phyloP scores from a whole-genome alignment of 2,113 vertebrate genomes.

The Pteropus alecto region DNA sequence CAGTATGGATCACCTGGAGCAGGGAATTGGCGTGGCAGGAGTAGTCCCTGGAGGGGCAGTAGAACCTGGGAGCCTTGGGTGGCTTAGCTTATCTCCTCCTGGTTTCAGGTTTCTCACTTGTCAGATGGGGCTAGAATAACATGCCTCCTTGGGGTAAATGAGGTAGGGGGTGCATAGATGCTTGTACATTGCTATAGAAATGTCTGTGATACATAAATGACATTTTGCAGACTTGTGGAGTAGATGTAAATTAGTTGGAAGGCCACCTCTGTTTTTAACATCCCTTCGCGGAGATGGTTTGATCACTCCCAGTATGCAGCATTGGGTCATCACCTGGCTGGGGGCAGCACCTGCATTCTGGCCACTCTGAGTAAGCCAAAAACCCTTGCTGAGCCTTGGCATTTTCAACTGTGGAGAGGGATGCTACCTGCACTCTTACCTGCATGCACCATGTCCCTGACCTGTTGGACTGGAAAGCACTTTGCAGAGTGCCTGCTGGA shows the following conservation, averaged over 20 bases:
- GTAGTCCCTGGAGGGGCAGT: not conserved
- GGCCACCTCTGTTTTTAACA: not conserved
- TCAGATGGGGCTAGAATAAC: not conserved
- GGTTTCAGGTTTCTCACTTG: not conserved
- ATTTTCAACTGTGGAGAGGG: not conserved
- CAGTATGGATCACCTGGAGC: not conserved
- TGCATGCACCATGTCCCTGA: fast-evolving
- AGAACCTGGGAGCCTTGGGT: not conserved
- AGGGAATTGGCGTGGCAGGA: not conserved
- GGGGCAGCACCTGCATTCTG: no score
- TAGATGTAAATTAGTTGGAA: not conserved
- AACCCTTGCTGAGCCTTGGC: not conserved
- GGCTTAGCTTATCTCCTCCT: not conserved
- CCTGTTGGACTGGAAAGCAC: not conserved
- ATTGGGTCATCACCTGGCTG: not conserved
- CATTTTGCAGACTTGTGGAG: not conserved
- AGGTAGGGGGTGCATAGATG: not conserved
- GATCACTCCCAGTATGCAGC: not conserved
- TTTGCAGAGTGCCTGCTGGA: not conserved
- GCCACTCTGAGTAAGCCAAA: not conserved
- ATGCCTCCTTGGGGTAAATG: not conserved
- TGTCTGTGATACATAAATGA: not conserved
- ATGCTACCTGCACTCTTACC: not conserved
- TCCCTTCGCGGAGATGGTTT: not conserved
- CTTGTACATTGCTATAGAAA: not conserved